phyloP scores from a whole-genome alignment of 2,113 vertebrate species.

The Heteronetta atricapilla region DNA sequence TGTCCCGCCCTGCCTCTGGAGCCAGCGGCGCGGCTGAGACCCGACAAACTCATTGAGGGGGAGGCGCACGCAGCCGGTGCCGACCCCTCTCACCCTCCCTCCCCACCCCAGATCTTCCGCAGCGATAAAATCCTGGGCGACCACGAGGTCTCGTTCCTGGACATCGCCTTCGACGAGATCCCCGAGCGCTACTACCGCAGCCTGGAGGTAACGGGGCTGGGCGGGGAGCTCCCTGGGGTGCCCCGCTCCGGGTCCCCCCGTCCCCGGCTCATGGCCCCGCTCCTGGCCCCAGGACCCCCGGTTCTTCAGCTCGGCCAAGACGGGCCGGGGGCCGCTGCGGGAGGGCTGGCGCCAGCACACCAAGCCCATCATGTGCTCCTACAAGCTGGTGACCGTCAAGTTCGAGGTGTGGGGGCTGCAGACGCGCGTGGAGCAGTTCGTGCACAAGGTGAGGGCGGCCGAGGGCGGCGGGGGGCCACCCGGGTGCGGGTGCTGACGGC shows the following conservation, averaged over 20 bases:
- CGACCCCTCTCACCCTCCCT: not conserved
- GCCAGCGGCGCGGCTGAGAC: not conserved
- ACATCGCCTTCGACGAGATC: conserved; percentile 79
- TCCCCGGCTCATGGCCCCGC: accelerated
- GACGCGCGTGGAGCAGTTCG: conserved; percentile 78
- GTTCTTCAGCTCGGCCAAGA: conserved; percentile 76
- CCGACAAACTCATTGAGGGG: not conserved
- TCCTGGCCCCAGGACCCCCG: conserved; percentile 66
- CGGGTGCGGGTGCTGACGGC: not conserved
- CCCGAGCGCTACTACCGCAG: conserved; percentile 79
- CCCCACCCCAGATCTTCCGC: conserved; percentile 67
- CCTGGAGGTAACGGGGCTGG: conserved; percentile 55
- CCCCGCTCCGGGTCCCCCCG: not conserved
- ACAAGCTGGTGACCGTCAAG: conserved; percentile 80
- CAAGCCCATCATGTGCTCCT: conserved; percentile 80
- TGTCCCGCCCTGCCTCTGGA: too few relatives aligned
- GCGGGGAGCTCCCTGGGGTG: not conserved
- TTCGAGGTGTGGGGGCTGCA: conserved; percentile 84
- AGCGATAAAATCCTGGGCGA: conserved; percentile 65
- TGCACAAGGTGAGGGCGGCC: conserved; percentile 75
- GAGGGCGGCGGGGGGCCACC: not conserved
- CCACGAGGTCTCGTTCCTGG: conserved; percentile 75
- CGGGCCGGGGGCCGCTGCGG: conserved; percentile 71
- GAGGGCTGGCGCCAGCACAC: conserved; percentile 76
- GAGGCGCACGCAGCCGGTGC: accelerated